These are phyloP conservation scores for Apostichopus leukothele DNA, from an alignment of 53 echinoderm and acorn worm genomes.

Conservation along the genomic window DNA sequence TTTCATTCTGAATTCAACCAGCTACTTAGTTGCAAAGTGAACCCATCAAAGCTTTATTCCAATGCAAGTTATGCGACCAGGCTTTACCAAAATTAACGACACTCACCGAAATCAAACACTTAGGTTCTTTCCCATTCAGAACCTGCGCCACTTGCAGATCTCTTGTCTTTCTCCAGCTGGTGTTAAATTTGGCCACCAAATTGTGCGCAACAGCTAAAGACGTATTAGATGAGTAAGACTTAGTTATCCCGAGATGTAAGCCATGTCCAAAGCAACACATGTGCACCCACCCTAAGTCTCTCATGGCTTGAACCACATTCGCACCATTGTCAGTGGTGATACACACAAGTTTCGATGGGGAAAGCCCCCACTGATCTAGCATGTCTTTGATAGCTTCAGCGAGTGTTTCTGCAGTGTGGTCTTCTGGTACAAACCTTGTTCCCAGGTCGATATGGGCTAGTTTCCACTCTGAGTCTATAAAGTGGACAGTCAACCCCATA, in stretches of 20 bases:
- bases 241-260: constrained; percentile 48
- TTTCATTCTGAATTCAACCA: too few relatives aligned
- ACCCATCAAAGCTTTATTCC: neutral
- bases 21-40: neutral
- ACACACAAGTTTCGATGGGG: constrained; percentile 12
- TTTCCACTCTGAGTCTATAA: constrained; percentile 6
- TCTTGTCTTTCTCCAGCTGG: constrained; percentile 50
- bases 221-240: constrained; percentile 41
- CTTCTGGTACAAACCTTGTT: constrained; percentile 31
- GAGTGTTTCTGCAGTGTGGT: constrained; percentile 17
- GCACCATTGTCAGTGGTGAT: constrained; percentile 52
- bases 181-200: constrained; percentile 48
- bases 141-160: constrained; percentile 36
- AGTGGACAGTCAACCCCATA: constrained; percentile 36
- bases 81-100: neutral
- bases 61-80: neutral
- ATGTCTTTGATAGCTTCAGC: constrained; percentile 25
- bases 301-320: constrained; percentile 40
- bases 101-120: constrained; percentile 46
- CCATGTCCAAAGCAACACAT: constrained; percentile 45
- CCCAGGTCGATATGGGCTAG: constrained; percentile 38
- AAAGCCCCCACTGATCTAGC: constrained; percentile 37
- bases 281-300: constrained; percentile 12
- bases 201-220: constrained; percentile 32
- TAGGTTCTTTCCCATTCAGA: constrained; percentile 37